Conservation (phyloP, 2,888 invertebrate species). For the Acanthosepion esculentum region DNA sequence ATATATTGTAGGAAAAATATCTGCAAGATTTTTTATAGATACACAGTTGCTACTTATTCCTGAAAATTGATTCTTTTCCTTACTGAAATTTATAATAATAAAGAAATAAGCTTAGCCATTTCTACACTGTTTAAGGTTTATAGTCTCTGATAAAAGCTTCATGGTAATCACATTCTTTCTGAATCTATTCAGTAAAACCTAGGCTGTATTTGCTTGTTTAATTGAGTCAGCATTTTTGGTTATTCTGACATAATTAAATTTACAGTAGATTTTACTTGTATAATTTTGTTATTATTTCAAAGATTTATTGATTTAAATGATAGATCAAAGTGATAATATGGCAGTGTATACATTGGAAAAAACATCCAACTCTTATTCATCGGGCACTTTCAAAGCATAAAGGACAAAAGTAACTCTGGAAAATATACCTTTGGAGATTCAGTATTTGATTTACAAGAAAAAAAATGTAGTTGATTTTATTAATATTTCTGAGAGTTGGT, state of each 20-base stretch:
- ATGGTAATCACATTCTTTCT: neutral
- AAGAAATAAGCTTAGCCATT: neutral
- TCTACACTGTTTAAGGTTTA: neutral
- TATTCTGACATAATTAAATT: neutral
- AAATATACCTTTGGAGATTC: too few relatives aligned
- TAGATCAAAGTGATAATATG: too few relatives aligned
- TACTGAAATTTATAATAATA: neutral
- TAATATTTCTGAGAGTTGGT: too few relatives aligned
- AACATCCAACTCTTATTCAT: too few relatives aligned
- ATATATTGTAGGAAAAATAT: neutral
- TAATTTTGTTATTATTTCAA: too few relatives aligned
- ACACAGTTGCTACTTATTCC: neutral
- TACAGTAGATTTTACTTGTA: too few relatives aligned
- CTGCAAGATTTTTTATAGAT: neutral
- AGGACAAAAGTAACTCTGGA: too few relatives aligned
- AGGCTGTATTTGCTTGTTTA: neutral
- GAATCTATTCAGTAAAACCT: neutral
- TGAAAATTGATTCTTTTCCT: neutral
- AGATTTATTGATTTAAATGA: too few relatives aligned
- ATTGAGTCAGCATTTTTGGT: neutral
- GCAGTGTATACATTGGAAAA: too few relatives aligned
- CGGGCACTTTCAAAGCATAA: too few relatives aligned
- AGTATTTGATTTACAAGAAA: too few relatives aligned
- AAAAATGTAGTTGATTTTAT: too few relatives aligned
- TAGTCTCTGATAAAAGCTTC: neutral